A percentile compares a stretch with the other conserved stretches of the same genome.
Evolutionary conservation across 2,113 vertebrate species (phyloP).

Genomic region (Emydura subglobosa): DNA sequence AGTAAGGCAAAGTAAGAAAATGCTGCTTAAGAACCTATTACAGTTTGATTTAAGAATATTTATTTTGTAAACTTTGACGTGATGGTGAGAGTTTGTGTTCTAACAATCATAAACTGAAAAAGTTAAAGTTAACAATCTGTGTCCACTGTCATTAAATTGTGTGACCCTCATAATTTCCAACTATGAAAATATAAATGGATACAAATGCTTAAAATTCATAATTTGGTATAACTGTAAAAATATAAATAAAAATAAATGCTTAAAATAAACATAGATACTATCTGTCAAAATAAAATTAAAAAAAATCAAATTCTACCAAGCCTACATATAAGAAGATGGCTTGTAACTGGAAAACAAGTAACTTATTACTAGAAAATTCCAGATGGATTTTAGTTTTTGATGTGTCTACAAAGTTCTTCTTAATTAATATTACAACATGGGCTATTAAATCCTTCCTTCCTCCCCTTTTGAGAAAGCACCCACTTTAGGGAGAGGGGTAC

Average conservation of each 20-base stretch:
- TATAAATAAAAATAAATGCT: too few relatives aligned
- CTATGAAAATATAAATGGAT: too few relatives aligned
- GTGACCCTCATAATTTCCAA: too few relatives aligned
- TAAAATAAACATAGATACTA: too few relatives aligned
- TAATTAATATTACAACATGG: neutral
- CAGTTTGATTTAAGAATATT: neutral
- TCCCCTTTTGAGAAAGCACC: fast-evolving
- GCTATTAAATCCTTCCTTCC: neutral
- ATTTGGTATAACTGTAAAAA: too few relatives aligned
- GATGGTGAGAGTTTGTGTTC: neutral
- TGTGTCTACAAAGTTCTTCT: neutral
- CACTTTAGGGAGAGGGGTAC: neutral
- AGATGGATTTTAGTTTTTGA: neutral
- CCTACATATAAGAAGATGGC: too few relatives aligned
- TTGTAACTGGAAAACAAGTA: neutral
- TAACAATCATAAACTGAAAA: neutral
- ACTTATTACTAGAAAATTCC: neutral
- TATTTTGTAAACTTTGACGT: neutral
- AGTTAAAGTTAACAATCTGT: too few relatives aligned
- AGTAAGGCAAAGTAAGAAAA: neutral
- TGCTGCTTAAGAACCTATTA: neutral
- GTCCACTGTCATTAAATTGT: too few relatives aligned
- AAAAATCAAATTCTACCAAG: too few relatives aligned
- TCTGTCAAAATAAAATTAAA: too few relatives aligned
- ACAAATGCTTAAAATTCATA: too few relatives aligned